phyloP scores from a whole-genome alignment of 2,113 vertebrate species.

The Butorides virescens region DNA sequence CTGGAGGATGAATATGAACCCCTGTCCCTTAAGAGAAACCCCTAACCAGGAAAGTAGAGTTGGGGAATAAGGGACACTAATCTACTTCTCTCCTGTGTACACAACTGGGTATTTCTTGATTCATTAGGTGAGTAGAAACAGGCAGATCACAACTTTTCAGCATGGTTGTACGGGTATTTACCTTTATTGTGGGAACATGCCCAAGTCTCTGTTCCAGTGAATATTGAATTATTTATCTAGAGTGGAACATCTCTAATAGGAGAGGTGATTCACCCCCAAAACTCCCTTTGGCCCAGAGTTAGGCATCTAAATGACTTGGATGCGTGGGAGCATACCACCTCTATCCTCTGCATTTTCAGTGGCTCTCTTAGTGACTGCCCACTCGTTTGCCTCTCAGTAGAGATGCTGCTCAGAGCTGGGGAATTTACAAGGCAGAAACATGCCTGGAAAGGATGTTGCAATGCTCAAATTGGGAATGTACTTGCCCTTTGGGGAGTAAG shows the following conservation, averaged over 20 bases:
- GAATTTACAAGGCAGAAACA: neutral
- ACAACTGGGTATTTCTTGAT: neutral
- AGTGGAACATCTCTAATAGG: constrained; percentile 21
- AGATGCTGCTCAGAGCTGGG: neutral
- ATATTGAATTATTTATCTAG: constrained; percentile 34
- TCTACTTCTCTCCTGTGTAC: neutral
- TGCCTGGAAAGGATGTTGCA: neutral
- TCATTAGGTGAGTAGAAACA: neutral
- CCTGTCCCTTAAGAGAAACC: neutral
- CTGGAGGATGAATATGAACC: neutral
- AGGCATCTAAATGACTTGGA: neutral
- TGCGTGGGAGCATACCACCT: neutral
- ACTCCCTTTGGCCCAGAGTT: constrained; percentile 25
- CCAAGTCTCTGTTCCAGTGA: constrained; percentile 12
- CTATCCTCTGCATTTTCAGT: neutral
- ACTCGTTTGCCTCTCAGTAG: neutral
- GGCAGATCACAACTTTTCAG: neutral
- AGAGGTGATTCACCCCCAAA: constrained; percentile 43
- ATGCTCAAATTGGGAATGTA: neutral
- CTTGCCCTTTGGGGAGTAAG: neutral
- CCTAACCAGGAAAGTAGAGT: neutral
- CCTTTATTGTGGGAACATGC: constrained; percentile 33
- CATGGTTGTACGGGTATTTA: neutral
- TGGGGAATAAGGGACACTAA: neutral
- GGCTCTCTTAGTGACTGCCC: neutral